These are phyloP conservation scores for Stenurella melanura DNA, from an alignment of 2,888 invertebrate species.

Conservation along the genomic window DNA sequence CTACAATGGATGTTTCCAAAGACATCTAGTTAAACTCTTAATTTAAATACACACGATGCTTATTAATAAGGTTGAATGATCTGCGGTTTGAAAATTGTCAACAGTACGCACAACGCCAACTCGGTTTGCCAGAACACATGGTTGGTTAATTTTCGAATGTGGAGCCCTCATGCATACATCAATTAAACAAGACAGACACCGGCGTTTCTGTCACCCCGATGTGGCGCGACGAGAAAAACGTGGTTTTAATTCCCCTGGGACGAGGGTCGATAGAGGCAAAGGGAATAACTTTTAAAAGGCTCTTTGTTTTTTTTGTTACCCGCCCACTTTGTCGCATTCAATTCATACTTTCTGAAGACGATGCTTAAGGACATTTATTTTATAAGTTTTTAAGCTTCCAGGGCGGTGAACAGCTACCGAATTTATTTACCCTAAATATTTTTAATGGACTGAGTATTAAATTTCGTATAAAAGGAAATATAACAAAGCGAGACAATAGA, in stretches of 20 bases:
- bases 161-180: constrained; percentile 21
- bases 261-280: constrained; percentile 24
- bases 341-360: constrained; percentile 3
- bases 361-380: background rate
- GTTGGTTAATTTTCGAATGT: constrained; percentile 20
- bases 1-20: too few species aligned
- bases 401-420: background rate
- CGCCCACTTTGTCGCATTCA: constrained; percentile 9
- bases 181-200: constrained; percentile 28
- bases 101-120: constrained; percentile 4
- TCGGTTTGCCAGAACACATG: background rate
- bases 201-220: constrained; percentile 15
- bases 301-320: constrained; percentile 26
- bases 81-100: constrained; percentile 16
- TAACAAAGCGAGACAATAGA: background rate
- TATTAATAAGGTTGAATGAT: background rate
- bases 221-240: constrained; percentile 13
- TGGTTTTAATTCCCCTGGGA: constrained; percentile 16
- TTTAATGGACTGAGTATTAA: background rate
- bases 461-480: background rate
- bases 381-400: background rate
- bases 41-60: background rate
- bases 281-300: constrained; percentile 36
- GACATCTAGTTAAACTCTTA: too few species aligned
- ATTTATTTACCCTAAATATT: background rate